Conservation (phyloP, 1,140 invertebrate species). For the Hylaeus volcanicus region DNA sequence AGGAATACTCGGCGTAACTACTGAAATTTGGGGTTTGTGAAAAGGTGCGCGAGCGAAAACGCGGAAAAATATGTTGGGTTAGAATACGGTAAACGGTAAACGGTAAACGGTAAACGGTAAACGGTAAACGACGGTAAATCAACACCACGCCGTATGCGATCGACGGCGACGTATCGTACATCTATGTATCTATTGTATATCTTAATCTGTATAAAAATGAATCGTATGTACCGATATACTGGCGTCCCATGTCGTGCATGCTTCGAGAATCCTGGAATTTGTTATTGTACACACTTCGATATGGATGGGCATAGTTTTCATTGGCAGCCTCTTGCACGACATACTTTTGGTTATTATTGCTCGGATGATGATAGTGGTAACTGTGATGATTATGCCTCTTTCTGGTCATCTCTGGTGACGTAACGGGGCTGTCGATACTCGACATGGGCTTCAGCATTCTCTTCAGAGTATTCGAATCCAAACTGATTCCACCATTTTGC, state of each 20-base stretch:
- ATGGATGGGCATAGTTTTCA: conserved; percentile 77
- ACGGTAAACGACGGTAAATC: no score
- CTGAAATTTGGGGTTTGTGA: no score
- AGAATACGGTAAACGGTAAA: no score
- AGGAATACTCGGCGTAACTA: no score
- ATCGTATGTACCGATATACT: conserved; percentile 72
- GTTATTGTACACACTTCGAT: conserved; percentile 78
- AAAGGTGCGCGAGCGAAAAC: neutral
- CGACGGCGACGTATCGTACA: no score
- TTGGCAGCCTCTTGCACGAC: conserved; percentile 78
- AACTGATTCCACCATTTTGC: conserved; percentile 80
- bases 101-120: no score
- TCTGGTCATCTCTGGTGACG: conserved; percentile 92
- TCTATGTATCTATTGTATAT: neutral
- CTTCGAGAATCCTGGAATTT: conserved; percentile 81
- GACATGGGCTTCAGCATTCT: conserved; percentile 96
- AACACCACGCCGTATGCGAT: no score
- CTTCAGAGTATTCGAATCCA: conserved; percentile 94
- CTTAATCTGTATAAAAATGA: neutral
- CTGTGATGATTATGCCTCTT: conserved; percentile 84
- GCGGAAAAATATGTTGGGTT: neutral
- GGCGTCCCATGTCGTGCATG: conserved; percentile 77
- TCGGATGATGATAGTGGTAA: conserved; percentile 81
- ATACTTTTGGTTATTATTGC: conserved; percentile 80
- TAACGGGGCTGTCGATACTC: conserved; percentile 91